Evolutionary conservation across 2,113 vertebrate genomes (phyloP).

Genomic region (Philantomba maxwellii): DNA sequence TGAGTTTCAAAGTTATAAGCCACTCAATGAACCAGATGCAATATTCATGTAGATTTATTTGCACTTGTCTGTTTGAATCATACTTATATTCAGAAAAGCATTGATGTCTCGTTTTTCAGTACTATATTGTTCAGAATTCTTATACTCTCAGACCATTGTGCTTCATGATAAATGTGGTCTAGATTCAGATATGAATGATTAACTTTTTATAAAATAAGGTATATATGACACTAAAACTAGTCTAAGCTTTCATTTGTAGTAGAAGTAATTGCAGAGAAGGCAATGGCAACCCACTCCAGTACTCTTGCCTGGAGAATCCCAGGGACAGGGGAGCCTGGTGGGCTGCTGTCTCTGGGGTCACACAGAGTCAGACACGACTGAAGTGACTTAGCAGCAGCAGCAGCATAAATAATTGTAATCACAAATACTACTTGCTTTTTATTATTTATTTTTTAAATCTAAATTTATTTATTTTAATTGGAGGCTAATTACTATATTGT

Average conservation of each 20-base stretch:
- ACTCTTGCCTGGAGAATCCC: too few species aligned
- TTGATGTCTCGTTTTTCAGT: conserved; percentile 48
- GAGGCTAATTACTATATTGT: too few species aligned
- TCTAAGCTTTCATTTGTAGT: background rate
- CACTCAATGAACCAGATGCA: conserved; percentile 57
- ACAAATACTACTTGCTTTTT: conserved; percentile 25
- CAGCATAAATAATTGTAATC: conserved; percentile 4
- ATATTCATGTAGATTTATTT: conserved; percentile 62
- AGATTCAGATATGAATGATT: conserved; percentile 32
- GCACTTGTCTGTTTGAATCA: conserved; percentile 58
- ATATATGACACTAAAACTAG: background rate
- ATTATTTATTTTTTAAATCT: background rate
- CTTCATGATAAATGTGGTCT: background rate
- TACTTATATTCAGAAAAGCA: conserved; percentile 48
- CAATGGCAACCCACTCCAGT: too few species aligned
- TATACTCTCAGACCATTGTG: conserved; percentile 19
- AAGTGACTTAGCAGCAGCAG: too few species aligned
- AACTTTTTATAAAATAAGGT: conserved; percentile 28
- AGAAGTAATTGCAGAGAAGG: background rate
- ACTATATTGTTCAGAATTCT: background rate
- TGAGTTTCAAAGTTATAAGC: conserved; percentile 62
- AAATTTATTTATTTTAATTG: too few species aligned
- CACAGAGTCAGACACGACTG: too few species aligned
- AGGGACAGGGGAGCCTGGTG: too few species aligned
- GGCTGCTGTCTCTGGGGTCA: too few species aligned